phyloP scores from a whole-genome alignment of 2,888 invertebrate genomes.

The Drosophila picticornis region DNA sequence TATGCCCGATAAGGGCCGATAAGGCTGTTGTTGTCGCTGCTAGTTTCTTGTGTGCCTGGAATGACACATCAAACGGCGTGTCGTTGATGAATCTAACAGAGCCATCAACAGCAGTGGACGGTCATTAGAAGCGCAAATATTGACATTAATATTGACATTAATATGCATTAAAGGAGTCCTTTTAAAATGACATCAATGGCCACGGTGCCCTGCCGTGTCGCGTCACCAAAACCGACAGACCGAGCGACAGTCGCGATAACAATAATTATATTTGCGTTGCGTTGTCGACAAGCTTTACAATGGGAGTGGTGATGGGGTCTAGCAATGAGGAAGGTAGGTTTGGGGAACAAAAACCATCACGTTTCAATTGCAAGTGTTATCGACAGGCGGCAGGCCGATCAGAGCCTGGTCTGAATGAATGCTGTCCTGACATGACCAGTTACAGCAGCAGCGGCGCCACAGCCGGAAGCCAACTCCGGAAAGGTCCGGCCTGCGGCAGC shows the following conservation, averaged over 20 bases:
- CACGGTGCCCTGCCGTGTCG: conserved; percentile 37
- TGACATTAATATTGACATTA: conserved; percentile 83
- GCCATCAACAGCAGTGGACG: conserved; percentile 58
- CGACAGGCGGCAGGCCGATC: conserved; percentile 53
- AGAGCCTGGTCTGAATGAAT: conserved; percentile 21
- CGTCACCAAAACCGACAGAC: conserved; percentile 46
- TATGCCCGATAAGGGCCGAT: conserved; percentile 52
- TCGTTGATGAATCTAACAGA: conserved; percentile 56
- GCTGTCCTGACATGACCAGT: conserved; percentile 45
- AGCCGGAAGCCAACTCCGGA: conserved; percentile 50
- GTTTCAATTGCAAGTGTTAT: conserved; percentile 64
- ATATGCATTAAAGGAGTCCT: conserved; percentile 77
- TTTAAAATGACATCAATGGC: conserved; percentile 80
- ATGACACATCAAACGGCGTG: conserved; percentile 64
- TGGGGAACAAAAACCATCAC: conserved; percentile 23
- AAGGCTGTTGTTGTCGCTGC: conserved; percentile 41
- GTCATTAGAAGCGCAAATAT: conserved; percentile 82
- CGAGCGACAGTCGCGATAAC: conserved; percentile 54
- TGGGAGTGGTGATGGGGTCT: not conserved
- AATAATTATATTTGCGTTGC: conserved; percentile 62
- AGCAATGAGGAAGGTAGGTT: not conserved
- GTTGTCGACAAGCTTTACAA: conserved; percentile 7
- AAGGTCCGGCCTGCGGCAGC: conserved; percentile 34
- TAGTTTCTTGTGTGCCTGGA: conserved; percentile 43
- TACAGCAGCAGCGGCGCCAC: conserved; percentile 42